Conservation (phyloP, 2,113 vertebrate genomes). For the Microtus ochrogaster region DNA sequence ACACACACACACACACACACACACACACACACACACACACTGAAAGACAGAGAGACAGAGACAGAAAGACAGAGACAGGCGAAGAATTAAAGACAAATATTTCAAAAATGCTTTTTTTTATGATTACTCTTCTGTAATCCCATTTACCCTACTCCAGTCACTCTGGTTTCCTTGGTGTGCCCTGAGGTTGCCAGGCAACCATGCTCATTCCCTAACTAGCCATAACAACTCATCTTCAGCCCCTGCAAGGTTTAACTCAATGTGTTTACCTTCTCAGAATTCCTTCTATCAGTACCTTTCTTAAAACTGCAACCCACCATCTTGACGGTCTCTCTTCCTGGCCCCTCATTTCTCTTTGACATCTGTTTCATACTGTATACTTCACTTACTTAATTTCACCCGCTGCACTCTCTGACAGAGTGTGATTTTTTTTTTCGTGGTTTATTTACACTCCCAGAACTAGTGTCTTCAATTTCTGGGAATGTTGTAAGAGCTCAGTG, state of each 20-base stretch:
- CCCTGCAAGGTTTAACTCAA: background rate
- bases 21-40: background rate
- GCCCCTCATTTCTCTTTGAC: background rate
- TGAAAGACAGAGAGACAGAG: background rate
- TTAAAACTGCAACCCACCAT: background rate
- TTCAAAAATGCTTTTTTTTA: background rate
- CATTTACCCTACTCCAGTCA: background rate
- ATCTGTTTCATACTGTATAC: background rate
- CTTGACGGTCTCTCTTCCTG: accelerated
- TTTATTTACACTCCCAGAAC: background rate
- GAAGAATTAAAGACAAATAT: background rate
- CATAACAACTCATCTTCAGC: background rate
- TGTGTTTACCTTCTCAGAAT: background rate
- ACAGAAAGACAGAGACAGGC: no score
- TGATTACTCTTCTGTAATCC: background rate
- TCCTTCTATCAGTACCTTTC: background rate
- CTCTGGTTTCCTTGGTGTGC: background rate
- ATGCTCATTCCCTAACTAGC: background rate
- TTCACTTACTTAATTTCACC: background rate
- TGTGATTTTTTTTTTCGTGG: background rate
- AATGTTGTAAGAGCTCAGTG: background rate
- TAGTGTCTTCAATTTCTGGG: background rate
- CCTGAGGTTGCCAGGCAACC: background rate
- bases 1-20: background rate
- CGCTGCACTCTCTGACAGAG: background rate